Evolutionary conservation across 2,797 vertebrate species (phyloP).

Genomic region (Sphenodon punctatus): DNA sequence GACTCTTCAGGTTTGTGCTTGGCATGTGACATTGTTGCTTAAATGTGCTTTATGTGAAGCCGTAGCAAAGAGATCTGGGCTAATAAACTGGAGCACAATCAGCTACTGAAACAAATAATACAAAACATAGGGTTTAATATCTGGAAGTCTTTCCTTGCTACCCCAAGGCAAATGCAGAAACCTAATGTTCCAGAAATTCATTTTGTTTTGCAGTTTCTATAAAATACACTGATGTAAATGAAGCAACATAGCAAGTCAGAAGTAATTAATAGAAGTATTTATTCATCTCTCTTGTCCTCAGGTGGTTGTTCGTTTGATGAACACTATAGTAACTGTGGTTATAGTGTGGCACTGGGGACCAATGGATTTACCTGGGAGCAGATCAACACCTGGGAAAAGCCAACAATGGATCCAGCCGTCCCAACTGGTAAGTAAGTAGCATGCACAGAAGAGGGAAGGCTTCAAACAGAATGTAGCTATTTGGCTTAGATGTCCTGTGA

Average conservation of each 20-base stretch:
- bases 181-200: conserved; percentile 73
- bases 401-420: conserved; percentile 88
- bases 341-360: conserved; percentile 93
- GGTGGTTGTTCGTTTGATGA: conserved; percentile 95
- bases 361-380: conserved; percentile 98
- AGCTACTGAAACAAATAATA: conserved; percentile 2
- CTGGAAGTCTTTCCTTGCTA: neutral
- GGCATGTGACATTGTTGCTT: neutral
- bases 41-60: conserved; percentile 28
- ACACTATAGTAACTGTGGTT: conserved; percentile 93
- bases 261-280: conserved; percentile 73
- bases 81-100: conserved; percentile 4
- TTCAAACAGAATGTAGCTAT: neutral
- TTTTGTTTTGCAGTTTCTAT: conserved; percentile 47
- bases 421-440: conserved; percentile 85
- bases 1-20: conserved; percentile 12
- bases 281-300: conserved; percentile 64
- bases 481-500: neutral
- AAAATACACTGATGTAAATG: conserved; percentile 75
- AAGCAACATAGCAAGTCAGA: neutral
- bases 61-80: conserved; percentile 39
- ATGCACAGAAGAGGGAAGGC: accelerated
- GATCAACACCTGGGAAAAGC: conserved; percentile 97
- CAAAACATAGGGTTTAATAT: neutral
- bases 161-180: conserved; percentile 73